Conservation (phyloP, 2,113 vertebrate genomes). For the Neofelis nebulosa region DNA sequence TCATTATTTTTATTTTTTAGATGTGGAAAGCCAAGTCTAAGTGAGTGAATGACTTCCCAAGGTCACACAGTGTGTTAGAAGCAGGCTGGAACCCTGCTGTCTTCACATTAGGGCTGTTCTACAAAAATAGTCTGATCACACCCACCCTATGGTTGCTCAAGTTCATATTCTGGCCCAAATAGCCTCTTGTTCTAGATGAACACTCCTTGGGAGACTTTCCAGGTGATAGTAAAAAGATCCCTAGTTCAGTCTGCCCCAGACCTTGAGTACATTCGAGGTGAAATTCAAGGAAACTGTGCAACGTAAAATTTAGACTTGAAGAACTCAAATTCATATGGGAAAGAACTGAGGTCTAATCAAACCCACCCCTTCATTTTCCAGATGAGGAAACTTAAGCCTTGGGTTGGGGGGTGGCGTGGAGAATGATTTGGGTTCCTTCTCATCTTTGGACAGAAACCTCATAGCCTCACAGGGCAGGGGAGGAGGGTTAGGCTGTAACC, state of each 20-base stretch:
- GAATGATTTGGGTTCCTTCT: not conserved
- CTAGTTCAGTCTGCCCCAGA: not conserved
- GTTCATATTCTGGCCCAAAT: not conserved
- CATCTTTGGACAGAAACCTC: not conserved
- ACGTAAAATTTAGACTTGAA: not conserved
- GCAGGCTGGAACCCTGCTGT: not conserved
- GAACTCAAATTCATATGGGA: not conserved
- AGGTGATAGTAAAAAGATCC: not conserved
- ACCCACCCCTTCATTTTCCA: not conserved
- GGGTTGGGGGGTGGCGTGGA: accelerated
- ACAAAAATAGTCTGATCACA: not conserved
- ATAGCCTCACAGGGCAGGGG: not conserved
- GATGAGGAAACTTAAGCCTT: not conserved
- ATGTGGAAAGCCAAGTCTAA: not conserved
- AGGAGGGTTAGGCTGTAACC: not conserved
- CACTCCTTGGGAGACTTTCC: not conserved
- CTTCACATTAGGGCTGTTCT: not conserved
- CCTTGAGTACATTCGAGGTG: not conserved
- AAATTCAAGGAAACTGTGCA: not conserved
- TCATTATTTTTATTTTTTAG: not conserved
- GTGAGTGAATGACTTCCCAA: not conserved
- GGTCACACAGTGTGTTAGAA: not conserved
- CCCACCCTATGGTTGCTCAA: not conserved
- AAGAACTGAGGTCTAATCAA: not conserved
- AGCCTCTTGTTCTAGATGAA: not conserved